Evolutionary conservation across 2,113 vertebrate species (phyloP).

Genomic region (Takifugu bimaculatus): DNA sequence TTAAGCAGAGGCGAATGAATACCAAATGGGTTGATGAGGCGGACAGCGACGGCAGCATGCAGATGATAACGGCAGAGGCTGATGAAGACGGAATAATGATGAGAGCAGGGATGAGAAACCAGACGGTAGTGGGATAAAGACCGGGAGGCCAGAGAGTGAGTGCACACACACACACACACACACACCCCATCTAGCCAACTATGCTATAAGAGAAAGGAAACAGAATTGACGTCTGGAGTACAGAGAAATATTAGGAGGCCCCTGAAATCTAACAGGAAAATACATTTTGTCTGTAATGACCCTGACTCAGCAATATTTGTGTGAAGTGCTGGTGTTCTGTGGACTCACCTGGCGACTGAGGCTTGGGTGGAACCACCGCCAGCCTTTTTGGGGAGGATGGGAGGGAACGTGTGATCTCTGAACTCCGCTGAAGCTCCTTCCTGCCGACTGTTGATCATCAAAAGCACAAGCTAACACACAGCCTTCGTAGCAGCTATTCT

Average conservation of each 20-base stretch:
- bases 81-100: conserved; percentile 28
- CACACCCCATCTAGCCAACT: not conserved
- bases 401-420: conserved; percentile 78
- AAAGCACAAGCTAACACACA: not conserved
- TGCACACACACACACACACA: conserved; percentile 19
- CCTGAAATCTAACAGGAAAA: conserved; percentile 11
- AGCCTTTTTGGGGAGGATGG: conserved; percentile 86
- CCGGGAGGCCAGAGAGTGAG: conserved; percentile 2
- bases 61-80: conserved; percentile 22
- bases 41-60: conserved; percentile 29
- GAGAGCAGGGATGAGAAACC: conserved; percentile 8
- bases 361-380: conserved; percentile 77
- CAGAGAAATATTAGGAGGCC: conserved; percentile 17
- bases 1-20: conserved; percentile 43
- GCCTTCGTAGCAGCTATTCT: conserved; percentile 7
- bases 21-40: conserved; percentile 29
- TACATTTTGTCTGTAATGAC: not conserved
- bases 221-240: not conserved
- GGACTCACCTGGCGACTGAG: conserved; percentile 84
- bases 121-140: conserved; percentile 1
- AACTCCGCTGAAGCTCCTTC: conserved; percentile 85
- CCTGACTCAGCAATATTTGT: no score
- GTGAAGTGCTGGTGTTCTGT: not conserved
- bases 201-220: conserved; percentile 3
- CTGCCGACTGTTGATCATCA: conserved; percentile 71